Evolutionary conservation across 2,888 invertebrate species (phyloP), one percentile per base, ranked within the genome.

Genomic region (Apocheima hispidaria): DNA sequence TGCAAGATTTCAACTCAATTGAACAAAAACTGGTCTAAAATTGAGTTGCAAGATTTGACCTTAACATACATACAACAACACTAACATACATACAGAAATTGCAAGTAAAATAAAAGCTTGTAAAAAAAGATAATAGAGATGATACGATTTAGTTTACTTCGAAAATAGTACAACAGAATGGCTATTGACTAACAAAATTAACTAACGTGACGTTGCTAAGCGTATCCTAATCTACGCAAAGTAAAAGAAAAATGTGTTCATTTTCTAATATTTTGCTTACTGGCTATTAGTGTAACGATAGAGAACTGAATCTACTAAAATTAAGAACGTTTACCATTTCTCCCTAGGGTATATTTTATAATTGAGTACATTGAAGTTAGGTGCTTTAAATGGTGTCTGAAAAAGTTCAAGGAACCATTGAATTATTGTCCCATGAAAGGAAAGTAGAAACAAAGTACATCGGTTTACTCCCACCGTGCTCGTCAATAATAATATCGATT

Each of bases 191-290:
- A 46, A 52, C 14, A 38, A 53, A 30, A n/a, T 59, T 40, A 16
- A 51, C 51, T 35, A 50, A 26, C 14, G 54, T 48, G 52, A 48
- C 50, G 14, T 61, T 61, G 61, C 61, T 61, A 57, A 57, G 56
- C 43, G 44, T 38, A 55, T 54, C 54, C 38, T 64, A 52, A 55
- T 38, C 36, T 60, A 46, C 41, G 55, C 59, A 51, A 41, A 41
- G 50, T 60, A 38, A 23, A 36, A 46, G 41, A 57, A 36, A 51
- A 54, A 66, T 69, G 76, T 77, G 76, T 77, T 77, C 69, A 71
- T 71, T 68, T 70, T 66, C 48, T 57, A 72, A 69, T 71, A 41
- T 36, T 68, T 77, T 76, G 73, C 72, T 65, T 65, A 60, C 16
- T 59, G 60, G 69, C 60, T 56, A 61, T 52, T 65, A 63, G 50